Evolutionary conservation across 2,888 invertebrate genomes (phyloP).

Genomic region (Smittia sp.): DNA sequence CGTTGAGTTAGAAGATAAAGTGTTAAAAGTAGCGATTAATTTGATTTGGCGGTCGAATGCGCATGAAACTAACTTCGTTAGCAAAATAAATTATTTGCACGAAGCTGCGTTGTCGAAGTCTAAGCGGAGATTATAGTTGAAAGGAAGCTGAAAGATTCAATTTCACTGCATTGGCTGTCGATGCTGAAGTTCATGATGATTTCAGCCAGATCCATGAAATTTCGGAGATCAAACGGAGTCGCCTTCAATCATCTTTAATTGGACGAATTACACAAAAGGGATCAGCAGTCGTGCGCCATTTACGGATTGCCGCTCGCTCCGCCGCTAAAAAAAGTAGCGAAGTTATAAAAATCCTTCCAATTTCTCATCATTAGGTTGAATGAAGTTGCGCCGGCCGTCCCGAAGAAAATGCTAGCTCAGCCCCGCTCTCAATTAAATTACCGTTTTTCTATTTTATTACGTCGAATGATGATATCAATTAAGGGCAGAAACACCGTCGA

Average conservation of each 20-base stretch:
- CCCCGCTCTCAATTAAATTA: slow-evolving; percentile 28
- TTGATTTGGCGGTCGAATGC: background rate
- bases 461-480: slow-evolving; percentile 25
- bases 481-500: background rate
- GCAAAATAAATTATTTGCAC: slow-evolving; percentile 30
- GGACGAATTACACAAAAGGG: background rate
- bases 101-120: background rate
- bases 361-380: no score
- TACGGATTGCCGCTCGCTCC: background rate
- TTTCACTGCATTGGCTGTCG: background rate
- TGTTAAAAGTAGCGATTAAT: slow-evolving; percentile 37
- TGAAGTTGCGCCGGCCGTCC: no score
- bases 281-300: background rate
- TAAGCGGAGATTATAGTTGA: slow-evolving; percentile 11
- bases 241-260: background rate
- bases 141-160: background rate
- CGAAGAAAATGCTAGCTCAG: no score
- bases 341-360: no score
- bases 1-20: background rate
- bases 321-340: background rate
- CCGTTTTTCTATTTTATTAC: slow-evolving; percentile 38
- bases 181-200: background rate
- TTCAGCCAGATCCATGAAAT: no score
- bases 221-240: background rate
- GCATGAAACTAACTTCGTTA: slow-evolving; percentile 1